Conservation (phyloP, 2,888 invertebrate genomes). For the Alloscopus bannaensis region DNA sequence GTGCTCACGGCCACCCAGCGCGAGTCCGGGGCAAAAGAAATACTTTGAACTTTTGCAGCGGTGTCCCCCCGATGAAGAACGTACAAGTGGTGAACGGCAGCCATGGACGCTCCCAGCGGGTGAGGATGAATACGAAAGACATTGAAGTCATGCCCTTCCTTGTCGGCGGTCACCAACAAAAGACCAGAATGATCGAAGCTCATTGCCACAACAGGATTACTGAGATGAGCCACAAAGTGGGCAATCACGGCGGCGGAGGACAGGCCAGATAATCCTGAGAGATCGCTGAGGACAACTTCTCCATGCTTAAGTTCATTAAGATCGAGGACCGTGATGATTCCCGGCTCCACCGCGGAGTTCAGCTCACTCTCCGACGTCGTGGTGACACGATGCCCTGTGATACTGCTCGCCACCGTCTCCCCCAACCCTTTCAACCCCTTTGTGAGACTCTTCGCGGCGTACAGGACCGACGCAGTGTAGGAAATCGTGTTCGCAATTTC, state of each 20-base stretch:
- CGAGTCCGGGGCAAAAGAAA: slow-evolving; percentile 93
- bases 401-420: slow-evolving; percentile 92
- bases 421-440: slow-evolving; percentile 93
- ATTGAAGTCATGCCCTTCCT: slow-evolving; percentile 95
- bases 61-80: slow-evolving; percentile 96
- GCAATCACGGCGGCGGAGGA: slow-evolving; percentile 79
- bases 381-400: slow-evolving; percentile 80
- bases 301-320: slow-evolving; percentile 72
- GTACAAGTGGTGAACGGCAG: slow-evolving; percentile 96
- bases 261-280: slow-evolving; percentile 70
- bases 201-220: slow-evolving; percentile 89
- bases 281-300: slow-evolving; percentile 69
- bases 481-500: slow-evolving; percentile 85
- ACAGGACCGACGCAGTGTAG: slow-evolving; percentile 91
- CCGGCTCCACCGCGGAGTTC: slow-evolving; percentile 83
- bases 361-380: slow-evolving; percentile 77
- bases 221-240: slow-evolving; percentile 90
- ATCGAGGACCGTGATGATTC: slow-evolving; percentile 92
- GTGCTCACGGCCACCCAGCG: slow-evolving; percentile 98
- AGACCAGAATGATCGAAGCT: slow-evolving; percentile 94
- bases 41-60: slow-evolving; percentile 95
- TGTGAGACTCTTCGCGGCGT: slow-evolving; percentile 95
- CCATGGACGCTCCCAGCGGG: slow-evolving; percentile 89
- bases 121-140: slow-evolving; percentile 96
- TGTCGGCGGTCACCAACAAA: slow-evolving; percentile 92